Conservation (phyloP, 2,113 vertebrate species). For the Uria aalge region DNA sequence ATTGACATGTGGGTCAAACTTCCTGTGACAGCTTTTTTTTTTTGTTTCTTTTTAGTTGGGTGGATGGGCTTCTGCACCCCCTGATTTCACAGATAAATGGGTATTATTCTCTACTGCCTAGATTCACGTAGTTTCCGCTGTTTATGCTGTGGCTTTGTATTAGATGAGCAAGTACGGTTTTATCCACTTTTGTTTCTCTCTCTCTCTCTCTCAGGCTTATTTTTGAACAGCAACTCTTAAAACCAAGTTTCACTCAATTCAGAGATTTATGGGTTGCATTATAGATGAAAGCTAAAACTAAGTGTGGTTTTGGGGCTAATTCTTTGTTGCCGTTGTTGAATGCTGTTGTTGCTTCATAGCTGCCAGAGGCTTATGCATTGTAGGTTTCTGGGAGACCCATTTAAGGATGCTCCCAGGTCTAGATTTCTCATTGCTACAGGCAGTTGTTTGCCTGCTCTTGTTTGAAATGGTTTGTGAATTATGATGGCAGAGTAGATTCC, state of each 20-base stretch:
- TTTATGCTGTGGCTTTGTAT: neutral
- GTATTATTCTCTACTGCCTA: neutral
- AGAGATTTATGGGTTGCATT: neutral
- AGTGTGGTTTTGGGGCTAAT: neutral
- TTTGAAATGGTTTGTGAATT: neutral
- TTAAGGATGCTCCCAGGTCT: neutral
- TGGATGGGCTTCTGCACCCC: neutral
- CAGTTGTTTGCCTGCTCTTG: neutral
- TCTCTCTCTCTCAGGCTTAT: neutral
- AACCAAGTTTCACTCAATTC: neutral
- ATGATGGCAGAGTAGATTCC: neutral
- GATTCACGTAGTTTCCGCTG: neutral
- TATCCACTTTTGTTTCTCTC: neutral
- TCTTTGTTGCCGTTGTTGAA: neutral
- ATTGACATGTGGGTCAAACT: neutral
- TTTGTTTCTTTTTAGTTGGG: neutral
- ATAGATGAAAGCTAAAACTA: neutral
- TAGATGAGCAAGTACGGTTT: neutral
- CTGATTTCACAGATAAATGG: neutral
- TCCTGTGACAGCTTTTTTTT: rapidly evolving
- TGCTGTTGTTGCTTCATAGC: neutral
- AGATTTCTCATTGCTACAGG: neutral
- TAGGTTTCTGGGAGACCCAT: neutral
- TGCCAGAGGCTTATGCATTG: neutral
- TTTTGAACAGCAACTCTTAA: neutral